Conservation (phyloP, 1,140 invertebrate genomes). For the Drosophila sulfurigaster region DNA sequence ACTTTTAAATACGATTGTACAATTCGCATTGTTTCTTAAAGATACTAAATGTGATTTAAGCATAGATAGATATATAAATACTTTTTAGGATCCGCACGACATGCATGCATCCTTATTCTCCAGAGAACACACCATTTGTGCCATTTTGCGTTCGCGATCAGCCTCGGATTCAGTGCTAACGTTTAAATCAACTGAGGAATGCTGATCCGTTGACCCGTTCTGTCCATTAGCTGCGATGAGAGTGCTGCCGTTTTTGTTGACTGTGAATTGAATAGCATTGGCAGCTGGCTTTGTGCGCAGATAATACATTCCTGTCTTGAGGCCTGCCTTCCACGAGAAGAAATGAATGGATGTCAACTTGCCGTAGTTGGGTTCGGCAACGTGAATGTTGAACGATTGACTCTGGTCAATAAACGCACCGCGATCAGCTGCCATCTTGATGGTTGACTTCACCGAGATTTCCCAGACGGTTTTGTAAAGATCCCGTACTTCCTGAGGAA, state of each 20-base stretch:
- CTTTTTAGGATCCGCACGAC: conserved; percentile 88
- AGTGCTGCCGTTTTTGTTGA: conserved; percentile 92
- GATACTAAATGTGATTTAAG: background rate
- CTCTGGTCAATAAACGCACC: conserved; percentile 99
- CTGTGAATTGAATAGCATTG: conserved; percentile 98
- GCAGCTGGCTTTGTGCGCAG: conserved; percentile 98
- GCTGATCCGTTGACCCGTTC: conserved; percentile 20
- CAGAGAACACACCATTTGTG: conserved; percentile 93
- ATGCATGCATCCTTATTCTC: conserved; percentile 96
- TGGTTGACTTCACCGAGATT: conserved; percentile 96
- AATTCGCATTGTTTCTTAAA: conserved; percentile 5
- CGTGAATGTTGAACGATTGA: conserved; percentile 98
- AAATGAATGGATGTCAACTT: conserved; percentile 99
- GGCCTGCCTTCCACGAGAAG: conserved; percentile 97
- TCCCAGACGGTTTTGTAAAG: conserved; percentile 99
- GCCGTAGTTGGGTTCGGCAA: conserved; percentile 96
- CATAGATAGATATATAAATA: conserved; percentile 18
- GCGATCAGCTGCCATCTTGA: conserved; percentile 99
- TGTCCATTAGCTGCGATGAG: conserved; percentile 29
- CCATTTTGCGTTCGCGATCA: conserved; percentile 88
- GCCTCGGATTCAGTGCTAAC: conserved; percentile 41
- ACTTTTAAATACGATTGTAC: conserved; percentile 10
- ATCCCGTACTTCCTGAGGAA: conserved; percentile 95
- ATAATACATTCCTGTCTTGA: conserved; percentile 99
- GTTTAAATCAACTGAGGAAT: conserved; percentile 19